Conservation (phyloP, 1,140 invertebrate species). For the Diploscapter pachys region DNA sequence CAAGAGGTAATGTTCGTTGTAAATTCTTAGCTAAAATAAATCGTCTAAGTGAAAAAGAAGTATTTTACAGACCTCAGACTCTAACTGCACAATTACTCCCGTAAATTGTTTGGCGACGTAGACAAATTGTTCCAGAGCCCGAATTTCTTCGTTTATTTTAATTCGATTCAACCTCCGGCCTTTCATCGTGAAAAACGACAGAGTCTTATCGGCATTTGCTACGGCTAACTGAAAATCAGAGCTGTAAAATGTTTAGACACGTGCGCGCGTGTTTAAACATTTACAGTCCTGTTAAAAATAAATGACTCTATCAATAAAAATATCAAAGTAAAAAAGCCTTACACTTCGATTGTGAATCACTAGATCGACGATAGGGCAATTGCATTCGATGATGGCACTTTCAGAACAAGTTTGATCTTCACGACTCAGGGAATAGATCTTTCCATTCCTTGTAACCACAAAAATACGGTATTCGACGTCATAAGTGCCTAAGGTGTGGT, state of each 20-base stretch:
- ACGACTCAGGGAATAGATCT: conserved; percentile 22
- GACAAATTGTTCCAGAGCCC: conserved; percentile 18
- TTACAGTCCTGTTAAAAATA: neutral
- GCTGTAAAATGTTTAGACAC: neutral
- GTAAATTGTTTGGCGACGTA: conserved; percentile 16
- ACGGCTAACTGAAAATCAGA: conserved; percentile 14
- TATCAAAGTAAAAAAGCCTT: conserved; percentile 15
- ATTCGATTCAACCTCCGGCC: conserved; percentile 15
- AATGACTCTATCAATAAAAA: conserved; percentile 24
- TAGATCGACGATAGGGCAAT: neutral
- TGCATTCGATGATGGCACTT: too few relatives aligned
- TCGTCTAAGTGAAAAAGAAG: too few relatives aligned
- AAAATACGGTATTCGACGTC: conserved; percentile 24
- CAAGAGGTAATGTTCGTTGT: conserved; percentile 18
- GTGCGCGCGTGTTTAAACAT: neutral
- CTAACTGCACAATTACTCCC: conserved; percentile 22
- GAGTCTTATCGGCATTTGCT: conserved; percentile 4
- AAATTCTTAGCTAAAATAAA: neutral
- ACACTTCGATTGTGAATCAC: neutral
- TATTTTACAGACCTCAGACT: conserved; percentile 7
- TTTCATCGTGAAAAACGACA: conserved; percentile 10
- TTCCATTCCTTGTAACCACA: conserved; percentile 14
- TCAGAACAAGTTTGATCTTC: neutral
- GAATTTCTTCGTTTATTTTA: conserved; percentile 11
- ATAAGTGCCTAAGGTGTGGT: conserved; percentile 14